phyloP scores from a whole-genome alignment of 2,113 vertebrate species.

The Anarhynchus alexandrinus region DNA sequence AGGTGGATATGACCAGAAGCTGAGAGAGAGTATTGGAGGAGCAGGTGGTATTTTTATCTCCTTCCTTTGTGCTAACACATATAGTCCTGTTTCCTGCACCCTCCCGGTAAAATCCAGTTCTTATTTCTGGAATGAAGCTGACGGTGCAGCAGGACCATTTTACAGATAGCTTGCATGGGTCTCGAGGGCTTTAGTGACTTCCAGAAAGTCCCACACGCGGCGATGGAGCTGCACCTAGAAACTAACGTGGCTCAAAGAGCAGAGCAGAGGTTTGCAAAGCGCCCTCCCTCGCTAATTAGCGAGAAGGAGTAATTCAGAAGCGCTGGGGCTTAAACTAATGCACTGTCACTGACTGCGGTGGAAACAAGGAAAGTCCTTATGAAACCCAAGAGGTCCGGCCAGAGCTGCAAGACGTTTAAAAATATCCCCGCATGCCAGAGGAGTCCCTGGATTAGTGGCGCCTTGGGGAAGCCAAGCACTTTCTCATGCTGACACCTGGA shows the following conservation, averaged over 20 bases:
- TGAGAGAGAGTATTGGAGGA: neutral
- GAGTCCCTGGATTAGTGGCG: constrained; percentile 34
- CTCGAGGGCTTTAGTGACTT: neutral
- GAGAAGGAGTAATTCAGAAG: constrained; percentile 35
- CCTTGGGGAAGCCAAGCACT: constrained; percentile 53
- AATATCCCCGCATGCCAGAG: constrained; percentile 42
- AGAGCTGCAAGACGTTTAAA: constrained; percentile 52
- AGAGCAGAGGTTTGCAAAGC: neutral
- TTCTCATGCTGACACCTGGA: constrained; percentile 70
- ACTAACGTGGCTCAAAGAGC: neutral
- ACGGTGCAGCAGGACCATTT: neutral
- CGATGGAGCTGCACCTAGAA: neutral
- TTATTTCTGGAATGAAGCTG: neutral
- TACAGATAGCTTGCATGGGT: neutral
- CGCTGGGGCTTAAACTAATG: neutral
- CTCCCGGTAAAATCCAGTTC: neutral
- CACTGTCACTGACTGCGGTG: neutral
- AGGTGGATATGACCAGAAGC: neutral
- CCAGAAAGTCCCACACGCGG: neutral
- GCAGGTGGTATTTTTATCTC: neutral
- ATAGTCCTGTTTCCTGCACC: neutral
- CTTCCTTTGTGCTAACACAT: neutral
- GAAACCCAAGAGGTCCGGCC: constrained; percentile 55
- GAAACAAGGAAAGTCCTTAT: constrained; percentile 56
- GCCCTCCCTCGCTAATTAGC: neutral